Base-by-base conservation (phyloP, 2,888 invertebrate species). In the Hanleya hanleyi region DNA sequence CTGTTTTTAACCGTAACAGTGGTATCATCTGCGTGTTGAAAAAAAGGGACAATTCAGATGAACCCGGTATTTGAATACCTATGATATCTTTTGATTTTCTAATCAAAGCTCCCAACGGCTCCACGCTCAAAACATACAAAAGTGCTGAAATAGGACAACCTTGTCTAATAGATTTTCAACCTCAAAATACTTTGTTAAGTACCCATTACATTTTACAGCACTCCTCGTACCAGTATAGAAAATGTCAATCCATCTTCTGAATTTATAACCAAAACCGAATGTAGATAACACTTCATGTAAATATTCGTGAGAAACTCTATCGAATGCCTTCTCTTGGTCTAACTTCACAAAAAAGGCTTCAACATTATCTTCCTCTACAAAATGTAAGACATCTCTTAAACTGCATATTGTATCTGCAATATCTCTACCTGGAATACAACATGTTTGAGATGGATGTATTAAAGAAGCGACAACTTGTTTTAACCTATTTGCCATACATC, bases 241-340 rank as follows among this genome's bases (percentile, higher is more conserved):
- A 15, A 71, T 35, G 1, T 49, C 49, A 4, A 70, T 70, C 70
- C 62, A 64, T 41, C 32, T 1, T 18, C 29, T 2, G n/a, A 66
- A 70, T 32, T 41, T 70, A 26, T 41, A 26, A 6, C 71, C 71
- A 66, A 71, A 71, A 26, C 47, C 51, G 4, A 66, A 65, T 26
- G 4, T 22, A 7, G 36, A 29, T 32, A 66, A 36, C 18, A 66
- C 41, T 49, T 71, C 18, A 26, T 29, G 37, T 12, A 71, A 29
- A 26, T 49, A 66, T 29, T 50, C 37, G 33, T 66, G 50, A 22
- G 33, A 33, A 9, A 71, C 71, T 41, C 49, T 29, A 49, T 71
- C 71, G 33, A 71, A 71, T 9, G 66, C 71, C 29, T 71, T 71
- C 50, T 65, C 65, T 29, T 65, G 66, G 36, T 71, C 71, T n/a